phyloP scores from a whole-genome alignment of 2,888 invertebrate genomes.

The Tupiocoris notatus region DNA sequence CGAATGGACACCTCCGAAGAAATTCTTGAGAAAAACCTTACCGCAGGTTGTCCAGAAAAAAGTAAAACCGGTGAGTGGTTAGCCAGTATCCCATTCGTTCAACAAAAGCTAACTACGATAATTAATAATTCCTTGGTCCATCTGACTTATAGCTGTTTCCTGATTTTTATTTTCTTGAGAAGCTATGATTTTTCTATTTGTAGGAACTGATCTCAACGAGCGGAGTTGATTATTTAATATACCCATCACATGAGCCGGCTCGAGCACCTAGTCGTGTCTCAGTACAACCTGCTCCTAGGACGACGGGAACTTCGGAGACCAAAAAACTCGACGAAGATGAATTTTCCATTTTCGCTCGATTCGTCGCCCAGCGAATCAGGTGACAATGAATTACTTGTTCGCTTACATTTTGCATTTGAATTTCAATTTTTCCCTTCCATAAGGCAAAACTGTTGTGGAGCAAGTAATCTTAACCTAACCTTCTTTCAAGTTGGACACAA shows the following conservation, averaged over 20 bases:
- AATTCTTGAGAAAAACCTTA: not conserved
- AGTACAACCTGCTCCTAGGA: not conserved
- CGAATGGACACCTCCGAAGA: constrained; percentile 21
- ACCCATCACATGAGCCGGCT: not conserved
- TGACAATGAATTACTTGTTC: too few species aligned
- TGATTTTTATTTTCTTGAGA: too few species aligned
- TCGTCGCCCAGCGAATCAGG: constrained; percentile 7
- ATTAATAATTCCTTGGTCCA: too few species aligned
- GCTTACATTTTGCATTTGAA: too few species aligned
- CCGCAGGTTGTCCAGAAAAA: not conserved
- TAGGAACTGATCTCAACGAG: constrained; percentile 14
- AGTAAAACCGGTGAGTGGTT: constrained; percentile 13
- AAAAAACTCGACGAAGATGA: constrained; percentile 20
- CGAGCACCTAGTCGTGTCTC: not conserved
- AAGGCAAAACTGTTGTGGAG: too few species aligned
- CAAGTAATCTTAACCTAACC: too few species aligned
- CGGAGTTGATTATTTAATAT: constrained; percentile 18
- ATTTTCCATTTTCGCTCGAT: constrained; percentile 14
- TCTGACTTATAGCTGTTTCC: too few species aligned
- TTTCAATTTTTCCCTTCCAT: too few species aligned
- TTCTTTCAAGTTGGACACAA: too few species aligned
- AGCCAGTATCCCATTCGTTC: too few species aligned
- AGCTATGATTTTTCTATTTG: not conserved
- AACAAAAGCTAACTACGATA: too few species aligned
- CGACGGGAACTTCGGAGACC: not conserved